Evolutionary conservation across 2,113 vertebrate genomes (phyloP).

Genomic region (Mustelus asterias): DNA sequence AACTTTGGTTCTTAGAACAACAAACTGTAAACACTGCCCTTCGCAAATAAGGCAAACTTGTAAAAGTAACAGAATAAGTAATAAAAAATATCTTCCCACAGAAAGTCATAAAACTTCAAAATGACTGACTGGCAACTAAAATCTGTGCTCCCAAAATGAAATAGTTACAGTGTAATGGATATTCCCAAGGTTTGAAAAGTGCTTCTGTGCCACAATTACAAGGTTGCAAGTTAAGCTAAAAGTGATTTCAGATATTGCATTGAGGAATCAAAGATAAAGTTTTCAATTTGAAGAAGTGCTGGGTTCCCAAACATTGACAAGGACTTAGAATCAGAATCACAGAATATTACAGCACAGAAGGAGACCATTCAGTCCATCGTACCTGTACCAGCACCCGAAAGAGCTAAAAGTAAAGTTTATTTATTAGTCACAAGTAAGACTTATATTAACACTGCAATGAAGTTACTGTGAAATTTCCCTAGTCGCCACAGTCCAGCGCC

Average conservation of each 20-base stretch:
- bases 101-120: background rate
- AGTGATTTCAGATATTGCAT: background rate
- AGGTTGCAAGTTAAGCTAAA: background rate
- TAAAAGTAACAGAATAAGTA: background rate
- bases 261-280: background rate
- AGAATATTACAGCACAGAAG: too few species aligned
- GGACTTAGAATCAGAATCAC: too few species aligned
- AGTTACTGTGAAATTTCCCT: too few species aligned
- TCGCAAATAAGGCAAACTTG: background rate
- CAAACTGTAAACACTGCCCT: background rate
- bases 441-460: too few species aligned
- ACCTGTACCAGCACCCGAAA: too few species aligned
- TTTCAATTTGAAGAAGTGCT: background rate
- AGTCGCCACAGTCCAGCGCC: too few species aligned
- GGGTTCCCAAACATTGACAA: too few species aligned
- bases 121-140: background rate
- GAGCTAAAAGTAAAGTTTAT: too few species aligned
- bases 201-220: background rate
- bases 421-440: too few species aligned
- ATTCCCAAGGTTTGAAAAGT: background rate
- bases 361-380: too few species aligned
- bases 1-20: constrained; percentile 10
- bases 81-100: background rate
- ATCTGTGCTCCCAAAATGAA: background rate
- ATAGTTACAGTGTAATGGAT: background rate